A percentile compares a stretch with the other conserved stretches of the same genome.
phyloP scores from a whole-genome alignment of 2,113 vertebrate species.

The Morone saxatilis region DNA sequence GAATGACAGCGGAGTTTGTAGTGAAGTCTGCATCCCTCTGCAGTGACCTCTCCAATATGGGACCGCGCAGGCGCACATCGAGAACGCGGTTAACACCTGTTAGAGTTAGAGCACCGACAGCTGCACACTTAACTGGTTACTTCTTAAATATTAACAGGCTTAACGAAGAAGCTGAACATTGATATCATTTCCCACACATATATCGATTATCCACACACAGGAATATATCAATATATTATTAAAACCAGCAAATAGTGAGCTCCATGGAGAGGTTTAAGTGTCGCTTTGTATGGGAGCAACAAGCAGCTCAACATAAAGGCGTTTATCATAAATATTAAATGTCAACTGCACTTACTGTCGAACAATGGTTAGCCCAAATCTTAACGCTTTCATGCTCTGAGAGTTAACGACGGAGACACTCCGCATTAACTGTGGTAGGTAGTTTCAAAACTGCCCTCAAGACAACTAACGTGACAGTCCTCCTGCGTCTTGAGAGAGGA shows the following conservation, averaged over 20 bases:
- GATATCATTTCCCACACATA: too few species aligned
- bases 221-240: neutral
- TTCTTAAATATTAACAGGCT: neutral
- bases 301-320: neutral
- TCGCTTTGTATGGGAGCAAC: neutral
- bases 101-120: too few species aligned
- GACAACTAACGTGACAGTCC: neutral
- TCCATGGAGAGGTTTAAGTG: neutral
- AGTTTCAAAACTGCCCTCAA: neutral
- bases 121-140: too few species aligned
- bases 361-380: constrained; percentile 78
- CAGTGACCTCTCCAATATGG: too few species aligned
- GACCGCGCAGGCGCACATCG: too few species aligned
- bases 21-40: too few species aligned
- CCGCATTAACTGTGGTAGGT: neutral
- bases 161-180: too few species aligned
- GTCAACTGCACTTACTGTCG: constrained; percentile 81
- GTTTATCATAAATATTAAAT: neutral
- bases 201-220: neutral
- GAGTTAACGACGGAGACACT: neutral
- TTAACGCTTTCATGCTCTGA: constrained; percentile 55
- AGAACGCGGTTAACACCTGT: neutral
- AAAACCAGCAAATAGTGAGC: neutral
- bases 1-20: too few species aligned
- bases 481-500: neutral